Evolutionary conservation across 1,140 invertebrate species (phyloP).

Genomic region (Diplogasteroides magnus): DNA sequence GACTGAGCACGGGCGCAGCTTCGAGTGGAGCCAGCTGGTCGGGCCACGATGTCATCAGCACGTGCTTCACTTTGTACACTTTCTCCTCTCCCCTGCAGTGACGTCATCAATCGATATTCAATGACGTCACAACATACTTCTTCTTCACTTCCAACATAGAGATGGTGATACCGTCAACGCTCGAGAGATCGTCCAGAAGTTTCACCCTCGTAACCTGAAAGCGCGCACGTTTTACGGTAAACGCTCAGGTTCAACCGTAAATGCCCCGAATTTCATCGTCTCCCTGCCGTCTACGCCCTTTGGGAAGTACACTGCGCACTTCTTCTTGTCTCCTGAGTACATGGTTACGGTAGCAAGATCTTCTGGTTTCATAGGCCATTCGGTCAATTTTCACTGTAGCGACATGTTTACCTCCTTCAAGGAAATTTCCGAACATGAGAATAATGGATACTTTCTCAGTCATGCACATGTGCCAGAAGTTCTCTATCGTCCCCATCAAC

Average conservation of each 20-base stretch:
- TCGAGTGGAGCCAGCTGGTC: not conserved
- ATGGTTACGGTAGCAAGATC: not conserved
- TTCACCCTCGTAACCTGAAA: not conserved
- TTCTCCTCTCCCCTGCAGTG: not conserved
- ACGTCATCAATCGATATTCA: too few species aligned
- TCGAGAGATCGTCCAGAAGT: not conserved
- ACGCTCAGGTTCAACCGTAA: not conserved
- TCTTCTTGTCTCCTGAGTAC: not conserved
- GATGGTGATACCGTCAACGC: not conserved
- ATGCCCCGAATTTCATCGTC: not conserved
- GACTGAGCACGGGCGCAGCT: not conserved
- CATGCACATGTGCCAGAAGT: conserved; percentile 29
- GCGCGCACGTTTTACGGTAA: too few species aligned
- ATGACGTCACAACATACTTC: not conserved
- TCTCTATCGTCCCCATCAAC: not conserved
- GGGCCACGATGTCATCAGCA: not conserved
- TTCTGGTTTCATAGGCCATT: not conserved
- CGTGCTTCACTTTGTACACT: not conserved
- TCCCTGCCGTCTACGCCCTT: not conserved
- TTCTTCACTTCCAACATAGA: not conserved
- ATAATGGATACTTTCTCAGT: conserved; percentile 18
- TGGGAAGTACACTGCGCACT: not conserved
- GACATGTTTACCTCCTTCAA: not conserved
- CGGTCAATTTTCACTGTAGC: not conserved
- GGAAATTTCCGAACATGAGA: not conserved